Conservation (phyloP, 2,888 invertebrate species). For the Hydraecia micacea region DNA sequence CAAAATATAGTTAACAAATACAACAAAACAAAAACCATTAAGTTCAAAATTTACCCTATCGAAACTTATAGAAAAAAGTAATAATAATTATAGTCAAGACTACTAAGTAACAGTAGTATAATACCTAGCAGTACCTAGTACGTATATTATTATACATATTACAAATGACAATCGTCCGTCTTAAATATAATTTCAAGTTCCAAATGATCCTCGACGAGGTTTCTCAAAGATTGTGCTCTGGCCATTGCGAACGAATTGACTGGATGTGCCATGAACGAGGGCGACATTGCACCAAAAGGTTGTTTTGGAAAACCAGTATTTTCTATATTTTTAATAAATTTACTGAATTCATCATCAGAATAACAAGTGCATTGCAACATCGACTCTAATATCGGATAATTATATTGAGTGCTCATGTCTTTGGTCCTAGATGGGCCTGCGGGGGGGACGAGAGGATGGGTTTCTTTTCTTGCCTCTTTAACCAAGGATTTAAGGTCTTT, state of each 20-base stretch:
- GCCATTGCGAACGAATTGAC: conserved; percentile 72
- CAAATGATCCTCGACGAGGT: conserved; percentile 72
- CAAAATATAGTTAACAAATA: conserved; percentile 5
- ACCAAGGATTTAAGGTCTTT: conserved; percentile 76
- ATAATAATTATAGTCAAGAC: not conserved
- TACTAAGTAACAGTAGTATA: not conserved
- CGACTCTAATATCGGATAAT: conserved; percentile 76
- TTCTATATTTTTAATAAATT: conserved; percentile 1
- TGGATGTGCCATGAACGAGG: conserved; percentile 4
- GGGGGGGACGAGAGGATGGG: conserved; percentile 34
- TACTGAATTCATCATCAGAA: conserved; percentile 24
- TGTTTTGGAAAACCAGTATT: not conserved
- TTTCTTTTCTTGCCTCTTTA: conserved; percentile 64
- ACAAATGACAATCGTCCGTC: conserved; percentile 21
- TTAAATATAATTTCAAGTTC: conserved; percentile 78
- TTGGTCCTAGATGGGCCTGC: conserved; percentile 70
- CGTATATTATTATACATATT: not conserved
- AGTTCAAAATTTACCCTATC: not conserved
- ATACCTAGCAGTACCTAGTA: not conserved
- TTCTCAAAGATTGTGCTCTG: conserved; percentile 75
- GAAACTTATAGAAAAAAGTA: conserved; percentile 13
- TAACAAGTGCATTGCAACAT: conserved; percentile 77
- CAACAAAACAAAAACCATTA: not conserved
- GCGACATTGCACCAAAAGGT: not conserved
- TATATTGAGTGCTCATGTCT: conserved; percentile 77